A percentile compares a stretch with the other conserved stretches of the same genome.
phyloP scores from a whole-genome alignment of 1,140 invertebrate species.

The Oryctes rhinoceros region DNA sequence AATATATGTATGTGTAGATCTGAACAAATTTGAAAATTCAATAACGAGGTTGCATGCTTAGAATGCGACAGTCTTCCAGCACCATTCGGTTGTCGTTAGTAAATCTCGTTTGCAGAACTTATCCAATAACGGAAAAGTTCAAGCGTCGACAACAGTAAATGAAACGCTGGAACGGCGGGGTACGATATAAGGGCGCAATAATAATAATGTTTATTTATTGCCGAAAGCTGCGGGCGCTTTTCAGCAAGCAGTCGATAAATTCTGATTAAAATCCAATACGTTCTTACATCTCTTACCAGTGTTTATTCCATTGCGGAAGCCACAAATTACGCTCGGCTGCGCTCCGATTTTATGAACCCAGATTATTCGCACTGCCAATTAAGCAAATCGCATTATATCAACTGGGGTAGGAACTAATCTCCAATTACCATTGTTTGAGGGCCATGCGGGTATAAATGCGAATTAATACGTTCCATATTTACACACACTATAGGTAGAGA shows the following conservation, averaged over 20 bases:
- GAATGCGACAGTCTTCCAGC: no score
- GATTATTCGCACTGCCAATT: constrained; percentile 1
- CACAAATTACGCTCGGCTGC: not conserved
- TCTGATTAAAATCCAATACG: constrained; percentile 15
- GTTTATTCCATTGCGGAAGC: constrained; percentile 5
- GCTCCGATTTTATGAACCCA: not conserved
- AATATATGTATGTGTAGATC: no score
- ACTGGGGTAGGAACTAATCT: not conserved
- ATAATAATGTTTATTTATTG: constrained; percentile 20
- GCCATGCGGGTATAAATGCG: no score
- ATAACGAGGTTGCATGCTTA: no score
- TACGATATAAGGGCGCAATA: not conserved
- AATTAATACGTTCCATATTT: no score
- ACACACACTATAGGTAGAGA: no score
- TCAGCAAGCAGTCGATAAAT: not conserved
- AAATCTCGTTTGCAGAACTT: no score
- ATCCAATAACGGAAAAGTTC: no score
- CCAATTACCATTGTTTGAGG: not conserved
- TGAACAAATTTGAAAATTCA: no score
- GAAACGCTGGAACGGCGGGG: not conserved
- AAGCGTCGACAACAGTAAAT: not conserved
- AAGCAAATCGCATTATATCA: constrained; percentile 1
- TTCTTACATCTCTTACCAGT: constrained; percentile 21
- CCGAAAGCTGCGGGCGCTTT: not conserved
- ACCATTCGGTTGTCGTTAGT: no score